Base-by-base conservation (phyloP, 2,888 invertebrate genomes). In the Campoplex capitator region DNA sequence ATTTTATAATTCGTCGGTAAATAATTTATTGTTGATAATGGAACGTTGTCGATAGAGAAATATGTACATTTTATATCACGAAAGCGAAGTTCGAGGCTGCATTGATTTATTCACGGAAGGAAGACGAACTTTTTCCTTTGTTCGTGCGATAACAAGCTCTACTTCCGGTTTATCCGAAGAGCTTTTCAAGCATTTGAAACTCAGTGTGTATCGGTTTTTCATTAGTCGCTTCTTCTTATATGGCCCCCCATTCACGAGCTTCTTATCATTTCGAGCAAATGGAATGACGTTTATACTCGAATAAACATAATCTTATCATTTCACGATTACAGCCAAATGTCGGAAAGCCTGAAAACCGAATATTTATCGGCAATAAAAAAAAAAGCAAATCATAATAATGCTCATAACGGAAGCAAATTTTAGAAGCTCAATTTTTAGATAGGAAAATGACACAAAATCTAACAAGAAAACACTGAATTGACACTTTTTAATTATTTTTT, bases 231-330 rank as follows among this genome's bases (percentile, higher is more conserved):
- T 38, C 56, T 62, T 62, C 16, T 28, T 42, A 45, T 58, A 35
- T 35, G 54, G 1, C 38, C 38, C 23, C 38, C 23, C 4, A 9
- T 45, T 58, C n/a, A 48, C 42, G 51, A 32, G 77, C 65, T 35
- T n/a, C 48, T 77, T 67, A 35, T 77, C 67, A 77, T 77, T 77
- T 35, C 35, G 35, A 67, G 51, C n/a, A 77, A 77, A 48, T 48
- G 23, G 32, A 77, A 51, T 45, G 32, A 51, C 32, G 48, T 18
- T 78, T 62, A 76, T 58, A 45, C 7, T 18, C 78, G 16, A 67
- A 65, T 56, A 83, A 73, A 83, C 54, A 56, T 78, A 67, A 83
- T 83, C 78, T 78, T 67, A 78, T 83, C 32, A 73, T 83, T 78
- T 54, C 78, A 65, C 45, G 51, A 83, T 78, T 67, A 62, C 18